These are phyloP conservation scores for Liparis tanakae DNA, from an alignment of 2,797 vertebrate species.

Conservation along the genomic window DNA sequence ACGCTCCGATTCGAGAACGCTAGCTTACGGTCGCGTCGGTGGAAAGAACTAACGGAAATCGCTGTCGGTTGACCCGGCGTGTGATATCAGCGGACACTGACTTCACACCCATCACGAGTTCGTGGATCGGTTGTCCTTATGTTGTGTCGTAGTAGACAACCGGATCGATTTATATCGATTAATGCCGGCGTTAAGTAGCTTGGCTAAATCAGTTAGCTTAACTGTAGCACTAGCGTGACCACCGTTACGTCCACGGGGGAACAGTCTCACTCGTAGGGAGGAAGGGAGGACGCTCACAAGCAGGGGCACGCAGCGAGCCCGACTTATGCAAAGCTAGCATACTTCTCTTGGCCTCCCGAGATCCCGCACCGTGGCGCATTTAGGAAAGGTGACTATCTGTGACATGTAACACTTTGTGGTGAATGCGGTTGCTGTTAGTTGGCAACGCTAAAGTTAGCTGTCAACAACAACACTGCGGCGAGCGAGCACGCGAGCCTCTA, in stretches of 20 bases:
- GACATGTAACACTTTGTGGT: background rate
- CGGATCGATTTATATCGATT: background rate
- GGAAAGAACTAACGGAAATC: constrained; percentile 18
- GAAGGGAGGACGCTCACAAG: constrained; percentile 63
- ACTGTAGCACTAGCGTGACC: constrained; percentile 47
- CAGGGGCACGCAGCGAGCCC: constrained; percentile 22
- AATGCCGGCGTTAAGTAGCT: background rate
- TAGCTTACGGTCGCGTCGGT: constrained; percentile 20
- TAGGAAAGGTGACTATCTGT: constrained; percentile 36
- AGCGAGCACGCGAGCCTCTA: constrained; percentile 37
- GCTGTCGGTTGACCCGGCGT: background rate
- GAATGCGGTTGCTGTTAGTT: constrained; percentile 21
- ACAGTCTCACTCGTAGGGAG: constrained; percentile 57
- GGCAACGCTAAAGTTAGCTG: constrained; percentile 22
- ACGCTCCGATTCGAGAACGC: background rate
- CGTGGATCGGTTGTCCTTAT: background rate
- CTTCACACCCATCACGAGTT: background rate
- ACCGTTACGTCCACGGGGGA: too few relatives aligned
- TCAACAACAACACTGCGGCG: constrained; percentile 47
- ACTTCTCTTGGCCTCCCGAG: constrained; percentile 11
- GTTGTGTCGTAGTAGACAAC: background rate
- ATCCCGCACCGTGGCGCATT: constrained; percentile 51
- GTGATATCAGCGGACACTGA: background rate
- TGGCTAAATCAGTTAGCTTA: constrained; percentile 16
- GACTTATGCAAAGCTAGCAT: constrained; percentile 43